Conservation (phyloP, 2,113 vertebrate genomes). For the Porphyrio hochstetteri region DNA sequence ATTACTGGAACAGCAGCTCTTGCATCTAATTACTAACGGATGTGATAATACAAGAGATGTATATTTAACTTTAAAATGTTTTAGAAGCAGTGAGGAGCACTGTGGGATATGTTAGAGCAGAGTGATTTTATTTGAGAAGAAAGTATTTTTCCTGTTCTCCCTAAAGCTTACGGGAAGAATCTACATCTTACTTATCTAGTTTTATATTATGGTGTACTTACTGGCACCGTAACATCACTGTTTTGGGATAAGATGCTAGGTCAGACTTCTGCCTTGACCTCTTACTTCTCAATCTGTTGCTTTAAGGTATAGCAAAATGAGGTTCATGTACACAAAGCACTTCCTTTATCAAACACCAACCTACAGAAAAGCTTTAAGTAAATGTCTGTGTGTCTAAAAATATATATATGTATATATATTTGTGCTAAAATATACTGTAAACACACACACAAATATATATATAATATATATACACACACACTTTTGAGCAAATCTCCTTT, state of each 20-base stretch:
- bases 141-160: background rate
- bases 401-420: background rate
- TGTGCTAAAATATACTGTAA: background rate
- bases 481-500: background rate
- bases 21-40: background rate
- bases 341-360: background rate
- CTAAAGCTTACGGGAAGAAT: background rate
- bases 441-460: background rate
- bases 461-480: too few relatives aligned
- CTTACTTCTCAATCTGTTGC: background rate
- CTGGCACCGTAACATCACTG: background rate
- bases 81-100: background rate
- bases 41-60: background rate
- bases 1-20: background rate
- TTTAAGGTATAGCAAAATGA: background rate
- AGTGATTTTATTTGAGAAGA: background rate
- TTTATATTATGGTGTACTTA: background rate
- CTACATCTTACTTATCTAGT: background rate
- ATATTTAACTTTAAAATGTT: background rate
- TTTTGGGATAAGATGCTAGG: background rate
- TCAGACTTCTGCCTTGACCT: background rate
- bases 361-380: background rate
- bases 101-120: background rate
- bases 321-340: background rate
- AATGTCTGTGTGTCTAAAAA: background rate